Conservation (phyloP, 2,113 vertebrate species). For the Anhinga anhinga region DNA sequence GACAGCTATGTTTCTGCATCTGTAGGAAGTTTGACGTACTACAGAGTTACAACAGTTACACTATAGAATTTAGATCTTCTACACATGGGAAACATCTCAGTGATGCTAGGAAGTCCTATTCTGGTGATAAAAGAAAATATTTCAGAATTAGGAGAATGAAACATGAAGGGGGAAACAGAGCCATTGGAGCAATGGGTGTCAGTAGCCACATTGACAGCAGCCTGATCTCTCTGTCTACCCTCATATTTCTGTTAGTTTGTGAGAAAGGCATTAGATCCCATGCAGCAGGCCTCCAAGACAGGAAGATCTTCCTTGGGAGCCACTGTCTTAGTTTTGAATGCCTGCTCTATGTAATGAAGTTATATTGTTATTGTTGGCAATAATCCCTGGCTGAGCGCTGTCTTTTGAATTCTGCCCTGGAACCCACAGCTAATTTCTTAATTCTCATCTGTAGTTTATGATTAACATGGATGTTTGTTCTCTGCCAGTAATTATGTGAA, state of each 20-base stretch:
- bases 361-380: neutral
- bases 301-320: neutral
- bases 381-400: neutral
- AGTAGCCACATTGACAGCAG: neutral
- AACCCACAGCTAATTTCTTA: neutral
- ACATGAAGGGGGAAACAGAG: neutral
- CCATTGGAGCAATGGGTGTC: rapidly evolving
- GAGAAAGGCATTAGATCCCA: neutral
- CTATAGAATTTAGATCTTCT: neutral
- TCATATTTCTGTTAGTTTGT: neutral
- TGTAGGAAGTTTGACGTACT: neutral
- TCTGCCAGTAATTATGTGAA: neutral
- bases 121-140: neutral
- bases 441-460: neutral
- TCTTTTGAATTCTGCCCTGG: neutral
- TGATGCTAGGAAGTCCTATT: neutral
- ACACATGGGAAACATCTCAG: neutral
- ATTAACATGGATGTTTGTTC: neutral
- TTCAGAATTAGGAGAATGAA: neutral
- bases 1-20: neutral
- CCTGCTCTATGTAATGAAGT: neutral
- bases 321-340: neutral
- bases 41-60: neutral
- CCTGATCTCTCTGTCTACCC: neutral
- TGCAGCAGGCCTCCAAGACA: neutral